Base-by-base conservation (phyloP, 2,797 vertebrate species). In the Schizopygopsis malacanthus region DNA sequence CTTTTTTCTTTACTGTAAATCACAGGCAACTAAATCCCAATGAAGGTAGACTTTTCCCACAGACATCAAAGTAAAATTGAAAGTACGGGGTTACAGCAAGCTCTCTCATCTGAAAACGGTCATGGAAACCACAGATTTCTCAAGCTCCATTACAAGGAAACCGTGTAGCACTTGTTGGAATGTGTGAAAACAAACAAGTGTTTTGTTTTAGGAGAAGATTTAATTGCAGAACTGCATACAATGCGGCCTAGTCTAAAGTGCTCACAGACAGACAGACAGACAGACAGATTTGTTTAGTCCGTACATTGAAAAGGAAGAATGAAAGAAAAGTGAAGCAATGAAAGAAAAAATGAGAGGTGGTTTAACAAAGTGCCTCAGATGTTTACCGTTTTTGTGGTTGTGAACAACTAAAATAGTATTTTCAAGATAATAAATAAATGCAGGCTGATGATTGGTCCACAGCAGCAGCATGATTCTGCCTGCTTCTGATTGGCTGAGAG, bases 391-490 rank as follows among this genome's bases (percentile, higher is more conserved):
- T 94, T 84, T 56, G 81, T 84, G 81, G 81, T 86, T 80, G 86
- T 90, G 85, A 88, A 87, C 86, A 89, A 9, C 90, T 82, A 89
- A 93, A 87, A 92, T 90, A 82, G 82, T 87, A 91, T 92, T 90
- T 92, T 89, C n/a, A 90, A 76, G 56, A 80, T 87, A 91, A 39
- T 43, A 88, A 83, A 81, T 73, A 87, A 18, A 56, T 47, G 81
- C 87, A 83, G 85, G 11, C 67, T 89, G 84, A 85, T 93, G 91
- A 96, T 96, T 96, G 94, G 95, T 91, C 92, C 76, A 90, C 70
- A 86, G 11, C 45, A 81, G 86, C 87, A 90, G 94, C 95, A 93
- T 95, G 94, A 95, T 94, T 92, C 91, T 89, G 72, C 8, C 0
- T 22, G 15, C 6, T 88, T 89, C 84, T 93, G 93, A 96, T 95